Percentiles rank a stretch among this genome's conserved stretches.
Evolutionary conservation across 2,888 invertebrate species (phyloP).

Genomic region (Omphaloscelis lunosa): DNA sequence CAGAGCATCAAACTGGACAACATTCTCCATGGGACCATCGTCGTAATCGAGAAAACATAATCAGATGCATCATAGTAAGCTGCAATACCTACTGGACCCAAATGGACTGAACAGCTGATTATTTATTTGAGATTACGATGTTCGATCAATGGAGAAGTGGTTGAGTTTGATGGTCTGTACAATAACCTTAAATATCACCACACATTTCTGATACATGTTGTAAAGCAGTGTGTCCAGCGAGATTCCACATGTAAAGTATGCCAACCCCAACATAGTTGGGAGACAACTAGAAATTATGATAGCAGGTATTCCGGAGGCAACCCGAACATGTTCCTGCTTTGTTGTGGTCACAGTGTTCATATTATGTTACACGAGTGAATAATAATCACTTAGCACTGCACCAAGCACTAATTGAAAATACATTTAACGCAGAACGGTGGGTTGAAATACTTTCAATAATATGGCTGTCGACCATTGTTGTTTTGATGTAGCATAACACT

Average conservation of each 20-base stretch:
- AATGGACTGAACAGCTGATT: too few relatives aligned
- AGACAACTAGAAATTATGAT: constrained; percentile 10
- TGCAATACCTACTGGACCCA: not conserved
- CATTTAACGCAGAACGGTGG: constrained; percentile 1
- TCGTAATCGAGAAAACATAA: too few relatives aligned
- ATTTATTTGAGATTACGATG: too few relatives aligned
- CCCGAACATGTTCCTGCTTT: constrained; percentile 6
- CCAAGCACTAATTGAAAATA: constrained; percentile 28
- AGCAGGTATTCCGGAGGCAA: not conserved
- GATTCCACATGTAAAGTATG: not conserved
- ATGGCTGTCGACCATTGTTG: constrained; percentile 1
- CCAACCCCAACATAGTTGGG: constrained; percentile 4
- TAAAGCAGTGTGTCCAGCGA: not conserved
- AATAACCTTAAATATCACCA: not conserved
- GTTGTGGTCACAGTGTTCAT: constrained; percentile 10
- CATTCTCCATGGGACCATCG: too few relatives aligned
- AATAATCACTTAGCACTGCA: not conserved
- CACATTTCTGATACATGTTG: not conserved
- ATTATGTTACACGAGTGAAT: constrained; percentile 13
- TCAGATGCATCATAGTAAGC: not conserved
- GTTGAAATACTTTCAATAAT: constrained; percentile 14
- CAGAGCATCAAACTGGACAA: too few relatives aligned
- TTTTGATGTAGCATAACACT: constrained; percentile 3
- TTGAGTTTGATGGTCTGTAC: not conserved
- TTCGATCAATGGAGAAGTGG: not conserved